phyloP scores from a whole-genome alignment of 2,113 vertebrate genomes.

The Agelaius phoeniceus region DNA sequence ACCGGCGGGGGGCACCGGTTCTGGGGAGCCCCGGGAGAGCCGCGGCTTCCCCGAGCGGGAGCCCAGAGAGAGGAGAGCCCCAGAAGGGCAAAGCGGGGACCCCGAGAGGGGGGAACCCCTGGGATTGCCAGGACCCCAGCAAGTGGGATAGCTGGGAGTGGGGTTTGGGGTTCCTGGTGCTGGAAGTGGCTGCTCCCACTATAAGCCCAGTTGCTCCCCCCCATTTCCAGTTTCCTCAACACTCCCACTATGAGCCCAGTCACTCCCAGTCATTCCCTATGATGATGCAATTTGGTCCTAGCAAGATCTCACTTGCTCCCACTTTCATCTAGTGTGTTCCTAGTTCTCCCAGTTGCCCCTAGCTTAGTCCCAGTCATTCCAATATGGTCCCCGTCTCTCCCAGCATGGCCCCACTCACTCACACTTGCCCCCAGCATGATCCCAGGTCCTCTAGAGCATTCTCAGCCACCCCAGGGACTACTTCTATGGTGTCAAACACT shows the following conservation, averaged over 20 bases:
- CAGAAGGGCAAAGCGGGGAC: neutral
- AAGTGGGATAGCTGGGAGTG: neutral
- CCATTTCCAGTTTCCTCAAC: neutral
- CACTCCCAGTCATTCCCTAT: neutral
- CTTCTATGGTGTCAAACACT: too few relatives aligned
- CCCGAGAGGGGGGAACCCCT: neutral
- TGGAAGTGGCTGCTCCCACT: neutral
- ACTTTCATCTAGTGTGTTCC: neutral
- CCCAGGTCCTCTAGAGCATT: too few relatives aligned
- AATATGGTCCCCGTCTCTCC: too few relatives aligned
- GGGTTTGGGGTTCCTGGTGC: neutral
- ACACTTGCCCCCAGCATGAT: neutral
- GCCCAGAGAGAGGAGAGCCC: neutral
- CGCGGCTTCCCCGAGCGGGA: neutral
- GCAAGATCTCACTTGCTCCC: neutral
- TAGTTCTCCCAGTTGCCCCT: neutral
- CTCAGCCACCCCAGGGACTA: too few relatives aligned
- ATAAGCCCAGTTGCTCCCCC: neutral
- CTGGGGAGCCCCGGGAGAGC: neutral
- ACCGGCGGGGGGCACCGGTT: neutral
- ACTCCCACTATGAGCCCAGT: neutral
- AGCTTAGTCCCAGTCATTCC: neutral
- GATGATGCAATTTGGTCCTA: neutral
- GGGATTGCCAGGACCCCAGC: neutral
- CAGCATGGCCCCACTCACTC: neutral